phyloP scores from a whole-genome alignment of 2,113 vertebrate species.

The Phylloscopus trochiloides region DNA sequence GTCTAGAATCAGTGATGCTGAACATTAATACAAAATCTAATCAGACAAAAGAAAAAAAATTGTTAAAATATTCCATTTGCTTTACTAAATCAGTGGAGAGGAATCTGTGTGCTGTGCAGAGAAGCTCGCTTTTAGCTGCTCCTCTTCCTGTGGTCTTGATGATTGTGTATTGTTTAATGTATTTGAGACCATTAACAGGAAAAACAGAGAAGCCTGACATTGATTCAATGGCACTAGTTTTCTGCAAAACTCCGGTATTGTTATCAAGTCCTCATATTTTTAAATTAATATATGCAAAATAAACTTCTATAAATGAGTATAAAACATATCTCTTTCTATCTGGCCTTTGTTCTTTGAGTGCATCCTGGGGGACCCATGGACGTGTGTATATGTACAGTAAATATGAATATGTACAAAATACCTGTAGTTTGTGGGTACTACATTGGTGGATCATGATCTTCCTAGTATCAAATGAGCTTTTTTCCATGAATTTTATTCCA shows the following conservation, averaged over 20 bases:
- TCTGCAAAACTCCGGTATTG: not conserved
- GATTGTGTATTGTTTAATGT: not conserved
- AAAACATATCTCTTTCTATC: not conserved
- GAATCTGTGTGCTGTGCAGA: not conserved
- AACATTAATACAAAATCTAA: not conserved
- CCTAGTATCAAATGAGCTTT: not conserved
- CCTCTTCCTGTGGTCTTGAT: not conserved
- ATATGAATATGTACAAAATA: not conserved
- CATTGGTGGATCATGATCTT: not conserved
- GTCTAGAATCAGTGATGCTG: not conserved
- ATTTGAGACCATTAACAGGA: not conserved
- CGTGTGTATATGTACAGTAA: not conserved
- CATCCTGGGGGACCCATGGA: fast-evolving
- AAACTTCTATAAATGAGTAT: not conserved
- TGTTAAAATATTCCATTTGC: not conserved
- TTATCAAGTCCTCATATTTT: not conserved
- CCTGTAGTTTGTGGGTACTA: not conserved
- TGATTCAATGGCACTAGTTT: not conserved
- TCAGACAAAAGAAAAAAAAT: not conserved
- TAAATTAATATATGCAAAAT: not conserved
- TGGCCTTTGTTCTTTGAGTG: not conserved
- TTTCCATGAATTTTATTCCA: not conserved
- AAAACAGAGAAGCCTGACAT: not conserved
- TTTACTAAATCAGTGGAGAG: not conserved
- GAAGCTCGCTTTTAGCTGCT: not conserved